Evolutionary conservation across 2,888 invertebrate species (phyloP).

Genomic region (Cephus runcator): DNA sequence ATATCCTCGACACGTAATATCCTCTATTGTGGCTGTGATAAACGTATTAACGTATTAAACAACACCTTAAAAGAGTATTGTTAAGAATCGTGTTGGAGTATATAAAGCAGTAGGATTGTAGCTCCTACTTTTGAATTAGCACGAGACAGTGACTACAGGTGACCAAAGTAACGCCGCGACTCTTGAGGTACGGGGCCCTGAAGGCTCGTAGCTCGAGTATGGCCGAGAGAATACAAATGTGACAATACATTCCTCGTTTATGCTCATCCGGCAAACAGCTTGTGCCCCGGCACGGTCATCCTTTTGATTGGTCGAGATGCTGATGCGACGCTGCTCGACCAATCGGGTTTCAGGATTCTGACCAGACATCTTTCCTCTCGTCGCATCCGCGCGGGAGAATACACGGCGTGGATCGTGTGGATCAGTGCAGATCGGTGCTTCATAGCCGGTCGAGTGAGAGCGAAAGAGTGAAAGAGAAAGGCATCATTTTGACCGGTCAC

Average conservation of each 20-base stretch:
- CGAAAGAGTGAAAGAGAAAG: not conserved
- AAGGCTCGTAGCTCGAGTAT: slow-evolving; percentile 7
- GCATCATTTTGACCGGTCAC: not conserved
- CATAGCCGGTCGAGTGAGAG: not conserved
- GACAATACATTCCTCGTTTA: not conserved
- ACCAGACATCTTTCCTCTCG: not conserved
- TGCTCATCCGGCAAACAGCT: not conserved
- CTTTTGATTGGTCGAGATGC: not conserved
- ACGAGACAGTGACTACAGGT: not conserved
- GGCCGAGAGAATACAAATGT: slow-evolving; percentile 5
- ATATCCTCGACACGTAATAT: too few relatives aligned
- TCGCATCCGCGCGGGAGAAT: not conserved
- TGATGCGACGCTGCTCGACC: slow-evolving; percentile 3
- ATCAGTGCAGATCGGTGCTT: not conserved
- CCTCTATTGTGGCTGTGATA: not conserved
- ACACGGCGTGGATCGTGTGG: not conserved
- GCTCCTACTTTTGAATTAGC: not conserved
- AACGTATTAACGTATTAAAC: not conserved
- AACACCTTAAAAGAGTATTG: not conserved
- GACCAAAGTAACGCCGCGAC: not conserved
- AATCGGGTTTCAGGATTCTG: not conserved
- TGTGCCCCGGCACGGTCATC: not conserved
- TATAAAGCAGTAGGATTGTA: not conserved
- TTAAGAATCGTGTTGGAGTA: not conserved
- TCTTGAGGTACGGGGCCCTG: slow-evolving; percentile 1